Base-by-base conservation (phyloP, 1,140 invertebrate genomes). In the Eumaeus atala region DNA sequence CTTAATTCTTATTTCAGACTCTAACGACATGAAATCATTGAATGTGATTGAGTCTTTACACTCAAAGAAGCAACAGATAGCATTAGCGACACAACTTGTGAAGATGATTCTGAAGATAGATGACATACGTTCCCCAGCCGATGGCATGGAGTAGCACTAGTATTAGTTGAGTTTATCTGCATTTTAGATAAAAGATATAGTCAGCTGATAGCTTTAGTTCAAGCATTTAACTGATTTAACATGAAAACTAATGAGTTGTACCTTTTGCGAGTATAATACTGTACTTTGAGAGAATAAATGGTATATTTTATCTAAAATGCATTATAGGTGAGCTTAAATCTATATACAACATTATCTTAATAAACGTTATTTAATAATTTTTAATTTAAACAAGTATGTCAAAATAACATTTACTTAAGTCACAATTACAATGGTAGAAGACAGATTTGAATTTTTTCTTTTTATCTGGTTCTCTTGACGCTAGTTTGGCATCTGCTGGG, bases 101-200 rank as follows among this genome's bases (percentile, higher is more conserved):
- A 98, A 98, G 86, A 99, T 99, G 98, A 99, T 99, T 62, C 90
- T 99, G 40, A 99, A 99, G 88, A 99, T 99, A 58, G 98, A 99
- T 87, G 98, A 99, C 80, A 95, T 99, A 49, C 91, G 98, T 60
- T 94, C 94, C 4, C 92, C 93, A 0, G 90, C 86, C 16, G 92
- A 93, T 53, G 58, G 63, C 12, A 68, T 81, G 14, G 63, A 77
- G n/a, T 76, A 72, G 37, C 9, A 42, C 48, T 53, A 40, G n/a
- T 21, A 28, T 28, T 28, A 28, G 17, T 42, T 44, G 48, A 16
- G 11, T 42, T 16, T 21, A 37, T 33, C 51, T 51, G 50, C 36
- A 40, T 37, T 42, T 40, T 33, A 52, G 37, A 37, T 56, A 9
- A 64, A 37, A n/a, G 14, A 44, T 44, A 17, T 44, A 14, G n/a